A percentile compares a stretch with the other conserved stretches of the same genome.
Evolutionary conservation across 2,797 vertebrate genomes (phyloP).

Genomic region (Scyliorhinus canicula): DNA sequence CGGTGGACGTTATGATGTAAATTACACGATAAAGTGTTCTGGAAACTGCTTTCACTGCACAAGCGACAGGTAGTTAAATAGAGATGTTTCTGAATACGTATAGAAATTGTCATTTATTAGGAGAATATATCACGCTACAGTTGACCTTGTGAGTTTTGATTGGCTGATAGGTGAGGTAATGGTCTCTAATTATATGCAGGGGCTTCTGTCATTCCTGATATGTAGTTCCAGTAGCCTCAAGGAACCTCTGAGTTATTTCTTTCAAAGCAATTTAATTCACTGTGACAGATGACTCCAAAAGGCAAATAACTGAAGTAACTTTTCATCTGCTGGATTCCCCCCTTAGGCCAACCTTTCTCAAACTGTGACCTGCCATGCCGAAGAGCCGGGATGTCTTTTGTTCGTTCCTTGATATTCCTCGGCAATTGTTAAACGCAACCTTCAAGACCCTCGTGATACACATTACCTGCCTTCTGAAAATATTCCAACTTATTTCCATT

Average conservation of each 20-base stretch:
- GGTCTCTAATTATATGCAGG: neutral
- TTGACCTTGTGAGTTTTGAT: neutral
- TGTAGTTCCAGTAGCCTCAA: neutral
- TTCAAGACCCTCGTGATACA: neutral
- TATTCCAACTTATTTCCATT: neutral
- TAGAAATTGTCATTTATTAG: conserved; percentile 4
- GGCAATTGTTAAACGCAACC: neutral
- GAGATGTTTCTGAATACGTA: neutral
- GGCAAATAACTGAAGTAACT: conserved; percentile 3
- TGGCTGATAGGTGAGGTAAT: neutral
- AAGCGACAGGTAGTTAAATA: neutral
- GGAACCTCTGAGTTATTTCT: neutral
- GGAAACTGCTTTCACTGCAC: neutral
- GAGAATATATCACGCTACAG: neutral
- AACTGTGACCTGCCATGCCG: neutral
- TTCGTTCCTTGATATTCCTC: neutral
- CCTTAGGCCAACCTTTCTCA: conserved; percentile 5
- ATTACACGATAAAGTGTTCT: neutral
- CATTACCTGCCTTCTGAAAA: neutral
- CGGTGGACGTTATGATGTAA: neutral
- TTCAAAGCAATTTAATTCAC: conserved; percentile 15
- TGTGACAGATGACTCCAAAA: conserved; percentile 1
- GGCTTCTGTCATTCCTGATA: conserved; percentile 12
- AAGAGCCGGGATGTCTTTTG: neutral
- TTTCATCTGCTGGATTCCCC: neutral